phyloP scores from a whole-genome alignment of 2,113 vertebrate genomes.

The Rallus limicola region DNA sequence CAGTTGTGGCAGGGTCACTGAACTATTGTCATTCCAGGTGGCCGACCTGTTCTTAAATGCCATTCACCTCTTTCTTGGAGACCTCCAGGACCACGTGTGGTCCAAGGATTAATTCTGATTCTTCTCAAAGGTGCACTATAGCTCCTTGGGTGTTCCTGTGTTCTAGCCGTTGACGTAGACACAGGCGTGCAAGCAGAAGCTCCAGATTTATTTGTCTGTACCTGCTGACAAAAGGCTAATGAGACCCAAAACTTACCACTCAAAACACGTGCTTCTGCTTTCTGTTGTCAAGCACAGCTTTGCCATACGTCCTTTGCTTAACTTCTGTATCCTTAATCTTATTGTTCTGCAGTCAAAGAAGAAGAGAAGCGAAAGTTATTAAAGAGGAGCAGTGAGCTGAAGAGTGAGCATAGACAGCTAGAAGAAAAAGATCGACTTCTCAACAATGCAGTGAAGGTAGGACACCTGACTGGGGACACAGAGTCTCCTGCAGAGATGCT shows the following conservation, averaged over 20 bases:
- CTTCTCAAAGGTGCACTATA: neutral
- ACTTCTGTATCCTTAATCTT: neutral
- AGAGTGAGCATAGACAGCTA: constrained; percentile 86
- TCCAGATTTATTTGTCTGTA: neutral
- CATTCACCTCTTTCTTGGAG: neutral
- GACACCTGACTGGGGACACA: neutral
- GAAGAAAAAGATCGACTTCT: constrained; percentile 89
- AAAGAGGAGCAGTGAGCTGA: constrained; percentile 87
- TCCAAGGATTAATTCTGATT: neutral
- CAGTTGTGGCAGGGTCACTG: neutral
- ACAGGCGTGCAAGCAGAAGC: neutral
- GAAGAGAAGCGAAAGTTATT: constrained; percentile 92
- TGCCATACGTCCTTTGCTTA: neutral
- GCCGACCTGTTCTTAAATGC: neutral
- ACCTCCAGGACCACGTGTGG: neutral
- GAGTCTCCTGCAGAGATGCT: neutral
- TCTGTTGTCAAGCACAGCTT: neutral
- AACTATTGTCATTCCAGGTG: neutral
- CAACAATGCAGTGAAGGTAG: constrained; percentile 84
- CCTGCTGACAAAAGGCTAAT: neutral
- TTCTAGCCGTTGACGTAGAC: rapidly evolving
- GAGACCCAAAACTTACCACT: neutral
- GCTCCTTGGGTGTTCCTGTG: neutral
- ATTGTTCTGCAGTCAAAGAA: constrained; percentile 84
- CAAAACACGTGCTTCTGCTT: neutral